These are phyloP conservation scores for rabbit (Oryctolagus cuniculus) DNA, from an alignment of 2,113 vertebrate genomes.

Conservation along the genomic window DNA sequence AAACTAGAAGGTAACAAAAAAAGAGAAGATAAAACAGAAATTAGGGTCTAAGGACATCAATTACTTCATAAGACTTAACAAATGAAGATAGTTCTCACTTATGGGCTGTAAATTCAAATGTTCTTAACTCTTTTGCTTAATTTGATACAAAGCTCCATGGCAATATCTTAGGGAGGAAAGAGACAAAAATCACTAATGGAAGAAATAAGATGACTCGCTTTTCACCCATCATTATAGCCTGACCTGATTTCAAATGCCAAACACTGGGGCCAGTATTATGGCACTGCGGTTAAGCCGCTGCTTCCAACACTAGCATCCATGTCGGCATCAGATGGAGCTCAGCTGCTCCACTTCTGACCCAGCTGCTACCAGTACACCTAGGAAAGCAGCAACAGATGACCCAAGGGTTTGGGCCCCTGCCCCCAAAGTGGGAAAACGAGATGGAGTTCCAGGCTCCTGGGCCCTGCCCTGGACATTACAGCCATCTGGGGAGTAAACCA, in stretches of 20 bases:
- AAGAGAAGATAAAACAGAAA: background rate
- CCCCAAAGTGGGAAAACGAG: too few species aligned
- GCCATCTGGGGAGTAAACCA: too few species aligned
- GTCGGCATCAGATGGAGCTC: too few species aligned
- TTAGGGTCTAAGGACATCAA: background rate
- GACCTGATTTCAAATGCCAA: background rate
- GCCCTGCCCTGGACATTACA: too few species aligned
- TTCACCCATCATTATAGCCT: background rate
- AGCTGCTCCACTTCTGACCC: too few species aligned
- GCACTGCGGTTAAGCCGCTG: too few species aligned
- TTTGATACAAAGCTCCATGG: background rate
- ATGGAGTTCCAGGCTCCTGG: too few species aligned
- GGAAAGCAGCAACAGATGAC: too few species aligned
- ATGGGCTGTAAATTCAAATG: background rate
- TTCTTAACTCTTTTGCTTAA: background rate
- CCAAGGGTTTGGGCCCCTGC: too few species aligned
- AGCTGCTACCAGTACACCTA: too few species aligned
- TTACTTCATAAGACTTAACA: background rate
- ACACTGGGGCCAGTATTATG: too few species aligned
- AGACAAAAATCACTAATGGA: background rate
- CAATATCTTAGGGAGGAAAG: background rate
- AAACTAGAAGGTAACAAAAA: conserved; percentile 21
- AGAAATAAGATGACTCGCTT: background rate
- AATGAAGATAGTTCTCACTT: background rate
- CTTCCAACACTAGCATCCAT: too few species aligned